Evolutionary conservation across 1,140 invertebrate species (phyloP), one percentile per base, ranked within the genome.

Genomic region (Elysia chlorotica): DNA sequence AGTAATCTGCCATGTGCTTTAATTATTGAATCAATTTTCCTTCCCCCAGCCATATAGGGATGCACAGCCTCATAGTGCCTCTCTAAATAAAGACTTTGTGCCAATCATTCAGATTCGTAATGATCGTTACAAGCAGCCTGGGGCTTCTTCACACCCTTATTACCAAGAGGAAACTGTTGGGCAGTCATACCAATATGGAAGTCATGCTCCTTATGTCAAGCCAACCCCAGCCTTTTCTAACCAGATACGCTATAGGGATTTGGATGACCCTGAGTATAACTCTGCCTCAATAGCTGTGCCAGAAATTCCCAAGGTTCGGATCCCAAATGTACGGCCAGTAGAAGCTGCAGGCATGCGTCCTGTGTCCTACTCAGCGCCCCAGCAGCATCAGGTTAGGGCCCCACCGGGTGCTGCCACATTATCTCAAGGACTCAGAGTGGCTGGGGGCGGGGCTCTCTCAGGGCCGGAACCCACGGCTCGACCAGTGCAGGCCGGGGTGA

Each of bases 101-200:
- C 69, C 69, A 17, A 71, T 71, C 35, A 71, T 71, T 53, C 69
- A 71, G 35, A 71, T 71, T 28, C 69, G 69, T 21, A 71, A 71
- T 63, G 69, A 71, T 35, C n/a, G 38, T 19, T 71, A 71, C 59
- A 31, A 38, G 37, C 56, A 71, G 28, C 69, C 36, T 10, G 57
- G 14, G 6, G 19, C 56, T 10, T 25, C 56, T 23, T 25, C 56
- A 10, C 56, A 59, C 6, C 56, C 56, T 10, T 10, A 48, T 10
- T 48, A 48, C 41, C 41, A 48, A 48, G 41, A 48, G 41, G 41
- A 48, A 48, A n/a, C 41, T 10, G 41, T n/a, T n/a, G n/a, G n/a
- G n/a, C n/a, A n/a, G n/a, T n/a, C n/a, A n/a, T n/a, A n/a, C n/a
- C n/a, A n/a, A n/a, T n/a, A n/a, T n/a, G n/a, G n/a, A n/a, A n/a